Base-by-base conservation (phyloP, 1,140 invertebrate species). In the Alviniconcha marisindica region DNA sequence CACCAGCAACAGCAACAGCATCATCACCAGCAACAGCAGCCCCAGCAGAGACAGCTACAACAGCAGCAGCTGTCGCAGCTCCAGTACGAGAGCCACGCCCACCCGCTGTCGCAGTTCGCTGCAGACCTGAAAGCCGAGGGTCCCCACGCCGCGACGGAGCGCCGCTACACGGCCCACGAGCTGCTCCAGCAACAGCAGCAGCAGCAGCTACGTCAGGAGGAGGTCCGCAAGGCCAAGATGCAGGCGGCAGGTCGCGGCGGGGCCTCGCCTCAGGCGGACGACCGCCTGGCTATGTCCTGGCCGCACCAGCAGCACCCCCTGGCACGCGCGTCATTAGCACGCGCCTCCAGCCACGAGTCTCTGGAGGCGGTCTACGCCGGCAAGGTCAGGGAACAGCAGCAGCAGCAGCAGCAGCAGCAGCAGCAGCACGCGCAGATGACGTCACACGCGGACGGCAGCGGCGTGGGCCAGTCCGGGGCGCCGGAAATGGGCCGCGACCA, bases 1-100 rank as follows among this genome's bases (percentile, higher is more conserved):
- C 71, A 42, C 42, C 71, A 74, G 38, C 71, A 44, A 18, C 28
- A 33, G 40, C 73, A 71, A 36, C 63, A 66, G 63, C 63, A n/a
- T n/a, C n/a, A n/a, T n/a, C n/a, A n/a, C n/a, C n/a, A 66, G 63
- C 63, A 60, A 2, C n/a, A n/a, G n/a, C n/a, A n/a, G n/a, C n/a
- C n/a, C n/a, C n/a, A n/a, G n/a, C n/a, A n/a, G n/a, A n/a, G n/a
- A n/a, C n/a, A n/a, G n/a, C n/a, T n/a, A n/a, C n/a, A n/a, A n/a
- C 71, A 2, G 21, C 38, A 74, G 71, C 63, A 31, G 63, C 7
- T 21, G 69, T 40, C 69, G 10, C 69, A 24, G 10, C 69, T 15
- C 36, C 69, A 71, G 36, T 71, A 71, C 69, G 1, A 18, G 31
- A 15, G 38, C 14, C 69, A 71, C 69, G 31, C 69, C 4, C 69